Evolutionary conservation across 2,888 invertebrate species (phyloP), one percentile per base, ranked within the genome.

Genomic region (Tiphia femorata): DNA sequence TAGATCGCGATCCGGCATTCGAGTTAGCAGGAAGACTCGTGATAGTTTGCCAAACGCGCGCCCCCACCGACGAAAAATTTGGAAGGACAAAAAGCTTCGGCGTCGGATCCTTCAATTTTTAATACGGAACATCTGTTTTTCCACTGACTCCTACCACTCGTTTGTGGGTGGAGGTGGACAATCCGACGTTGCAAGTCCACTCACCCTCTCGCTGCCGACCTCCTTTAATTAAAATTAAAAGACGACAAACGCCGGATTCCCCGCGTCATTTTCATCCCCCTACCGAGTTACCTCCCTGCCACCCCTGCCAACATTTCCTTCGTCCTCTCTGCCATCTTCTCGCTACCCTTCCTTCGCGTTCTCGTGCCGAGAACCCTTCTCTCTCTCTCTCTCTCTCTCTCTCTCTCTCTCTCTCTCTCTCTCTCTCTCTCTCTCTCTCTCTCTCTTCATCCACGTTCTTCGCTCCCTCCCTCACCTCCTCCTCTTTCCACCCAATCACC

Each of bases 221-320:
- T 75, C 73, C 73, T 80, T 81, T 80, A 80, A 82, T 81, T 81
- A 80, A 82, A 81, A 81, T 81, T 81, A 81, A 81, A 80, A 81
- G 80, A 80, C 76, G 76, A 71, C 71, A 70, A 77, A 73, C 70
- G 72, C 65, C 62, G 73, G 70, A 70, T 77, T 73, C 75, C 67
- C 68, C 62, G 69, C 69, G 62, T 72, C 72, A 67, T 70, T 77
- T 78, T 68, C 68, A 63, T 64, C 65, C 68, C 58, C 48, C 41
- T 52, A 17, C 37, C 19, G 41, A n/a, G n/a, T 49, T 38, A 21
- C 57, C 37, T 42, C 49, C 21, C 52, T 47, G 25, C 42, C 50
- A 48, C 48, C 17, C 42, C 41, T 41, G 16, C 23, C 37, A 33
- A 30, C n/a, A n/a, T n/a, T n/a, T 40, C 56, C 2, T 37, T 3